Conservation (phyloP, 1,140 invertebrate species). For the Atta cephalotes region DNA sequence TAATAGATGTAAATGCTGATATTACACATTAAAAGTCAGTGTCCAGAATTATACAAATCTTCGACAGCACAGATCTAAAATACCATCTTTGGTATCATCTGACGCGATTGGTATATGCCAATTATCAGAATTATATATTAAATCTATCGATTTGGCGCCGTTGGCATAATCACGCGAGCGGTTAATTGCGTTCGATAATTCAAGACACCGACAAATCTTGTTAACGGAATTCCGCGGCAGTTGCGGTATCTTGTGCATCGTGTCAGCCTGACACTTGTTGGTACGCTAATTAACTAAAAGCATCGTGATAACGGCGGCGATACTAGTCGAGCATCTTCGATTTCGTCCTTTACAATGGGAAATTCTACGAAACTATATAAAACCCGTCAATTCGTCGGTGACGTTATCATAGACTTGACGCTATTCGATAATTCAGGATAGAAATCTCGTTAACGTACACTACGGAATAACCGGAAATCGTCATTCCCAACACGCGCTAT, state of each 20-base stretch:
- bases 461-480: background rate
- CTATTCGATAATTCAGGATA: conserved; percentile 38
- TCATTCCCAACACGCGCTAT: background rate
- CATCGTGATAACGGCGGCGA: background rate
- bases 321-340: conserved; percentile 22
- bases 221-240: conserved; percentile 21
- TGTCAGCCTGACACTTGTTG: conserved; percentile 54
- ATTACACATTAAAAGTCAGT: no score
- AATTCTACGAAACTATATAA: conserved; percentile 12
- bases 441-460: conserved; percentile 20
- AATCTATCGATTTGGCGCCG: background rate
- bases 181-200: conserved; percentile 33
- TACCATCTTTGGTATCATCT: background rate
- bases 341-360: background rate
- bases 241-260: conserved; percentile 26
- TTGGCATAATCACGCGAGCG: background rate
- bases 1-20: no score
- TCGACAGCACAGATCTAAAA: background rate
- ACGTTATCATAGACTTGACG: conserved; percentile 29
- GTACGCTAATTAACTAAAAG: conserved; percentile 61
- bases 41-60: no score
- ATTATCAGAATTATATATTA: conserved; percentile 34
- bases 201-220: conserved; percentile 43
- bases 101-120: background rate
- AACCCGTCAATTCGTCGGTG: conserved; percentile 23